phyloP scores from a whole-genome alignment of 2,797 vertebrate species.

The Parotocinclus haroldoi region DNA sequence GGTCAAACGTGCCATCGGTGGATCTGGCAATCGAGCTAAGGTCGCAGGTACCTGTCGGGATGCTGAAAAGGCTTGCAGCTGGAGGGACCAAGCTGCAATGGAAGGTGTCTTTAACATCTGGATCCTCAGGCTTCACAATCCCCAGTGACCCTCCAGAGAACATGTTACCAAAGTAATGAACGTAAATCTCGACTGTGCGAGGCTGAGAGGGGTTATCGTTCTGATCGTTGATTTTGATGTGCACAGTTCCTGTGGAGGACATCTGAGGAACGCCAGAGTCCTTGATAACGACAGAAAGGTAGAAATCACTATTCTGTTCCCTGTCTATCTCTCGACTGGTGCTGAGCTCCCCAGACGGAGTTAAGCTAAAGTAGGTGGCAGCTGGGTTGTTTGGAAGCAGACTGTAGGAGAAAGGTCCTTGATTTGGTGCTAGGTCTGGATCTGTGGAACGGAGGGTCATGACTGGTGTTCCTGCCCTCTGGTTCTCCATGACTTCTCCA shows the following conservation, averaged over 20 bases:
- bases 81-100: constrained; percentile 89
- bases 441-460: constrained; percentile 82
- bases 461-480: constrained; percentile 81
- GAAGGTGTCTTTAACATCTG: constrained; percentile 88
- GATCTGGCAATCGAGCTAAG: constrained; percentile 85
- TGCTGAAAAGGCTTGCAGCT: constrained; percentile 83
- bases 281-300: constrained; percentile 84
- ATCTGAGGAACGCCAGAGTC: constrained; percentile 95
- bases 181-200: constrained; percentile 87
- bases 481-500: constrained; percentile 91
- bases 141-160: constrained; percentile 91
- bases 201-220: constrained; percentile 96
- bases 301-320: constrained; percentile 91
- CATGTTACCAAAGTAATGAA: constrained; percentile 90
- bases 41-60: constrained; percentile 82
- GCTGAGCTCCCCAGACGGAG: constrained; percentile 78
- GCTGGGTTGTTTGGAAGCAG: constrained; percentile 83
- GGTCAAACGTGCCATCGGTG: constrained; percentile 88
- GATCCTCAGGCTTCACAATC: constrained; percentile 88
- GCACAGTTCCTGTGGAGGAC: constrained; percentile 95
- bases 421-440: constrained; percentile 91
- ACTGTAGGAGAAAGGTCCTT: constrained; percentile 89
- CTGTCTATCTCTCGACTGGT: constrained; percentile 92
- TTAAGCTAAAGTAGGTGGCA: constrained; percentile 89
- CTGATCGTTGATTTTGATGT: constrained; percentile 85